Percentiles rank a stretch among this genome's conserved stretches.
Evolutionary conservation across 2,888 invertebrate species (phyloP).

Genomic region (Drymonia ruficornis): DNA sequence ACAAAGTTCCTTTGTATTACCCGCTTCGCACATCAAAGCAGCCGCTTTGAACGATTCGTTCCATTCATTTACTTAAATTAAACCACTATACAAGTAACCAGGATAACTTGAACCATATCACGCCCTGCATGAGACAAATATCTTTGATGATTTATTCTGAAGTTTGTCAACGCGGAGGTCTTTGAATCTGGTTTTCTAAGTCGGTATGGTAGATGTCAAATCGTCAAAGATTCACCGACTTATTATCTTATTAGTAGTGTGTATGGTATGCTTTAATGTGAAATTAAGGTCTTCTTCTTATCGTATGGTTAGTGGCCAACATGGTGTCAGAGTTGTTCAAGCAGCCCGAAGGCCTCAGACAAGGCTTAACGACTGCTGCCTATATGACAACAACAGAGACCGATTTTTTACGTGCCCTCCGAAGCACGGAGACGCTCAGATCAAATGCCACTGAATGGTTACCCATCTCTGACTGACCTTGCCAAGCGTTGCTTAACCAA

Average conservation of each 20-base stretch:
- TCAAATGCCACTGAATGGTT: no score
- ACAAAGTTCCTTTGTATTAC: slow-evolving; percentile 61
- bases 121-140: slow-evolving; percentile 11
- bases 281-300: no score
- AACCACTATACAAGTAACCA: slow-evolving; percentile 53
- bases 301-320: no score
- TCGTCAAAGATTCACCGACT: slow-evolving; percentile 76
- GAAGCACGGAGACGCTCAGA: no score
- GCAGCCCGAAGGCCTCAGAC: no score
- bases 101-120: slow-evolving; percentile 37
- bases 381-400: no score
- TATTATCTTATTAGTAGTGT: slow-evolving; percentile 67
- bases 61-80: slow-evolving; percentile 71
- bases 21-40: slow-evolving; percentile 69
- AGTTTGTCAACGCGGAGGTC: slow-evolving; percentile 48
- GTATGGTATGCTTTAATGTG: slow-evolving; percentile 30
- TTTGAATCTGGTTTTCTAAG: slow-evolving; percentile 47
- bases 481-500: no score
- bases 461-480: no score
- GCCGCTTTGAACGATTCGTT: slow-evolving; percentile 81
- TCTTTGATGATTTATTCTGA: slow-evolving; percentile 38
- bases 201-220: slow-evolving; percentile 60
- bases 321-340: no score
- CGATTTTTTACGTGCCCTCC: no score
- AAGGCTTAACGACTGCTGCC: no score